Conservation (phyloP, 2,113 vertebrate genomes). For the Poecile atricapillus region DNA sequence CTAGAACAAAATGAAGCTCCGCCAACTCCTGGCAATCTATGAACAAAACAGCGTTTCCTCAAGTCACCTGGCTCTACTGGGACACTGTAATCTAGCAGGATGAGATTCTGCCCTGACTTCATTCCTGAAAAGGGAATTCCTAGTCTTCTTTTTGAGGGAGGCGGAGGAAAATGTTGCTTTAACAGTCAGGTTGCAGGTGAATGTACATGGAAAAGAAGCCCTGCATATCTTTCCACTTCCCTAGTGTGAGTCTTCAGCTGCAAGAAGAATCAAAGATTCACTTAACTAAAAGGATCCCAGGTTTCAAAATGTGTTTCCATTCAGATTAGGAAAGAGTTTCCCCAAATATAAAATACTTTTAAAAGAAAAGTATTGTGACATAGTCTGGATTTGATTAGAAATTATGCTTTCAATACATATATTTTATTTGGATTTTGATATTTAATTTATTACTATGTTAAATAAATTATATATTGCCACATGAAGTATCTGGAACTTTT, state of each 20-base stretch:
- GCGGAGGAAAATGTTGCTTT: not conserved
- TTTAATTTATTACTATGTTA: not conserved
- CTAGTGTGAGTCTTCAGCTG: not conserved
- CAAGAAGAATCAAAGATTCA: not conserved
- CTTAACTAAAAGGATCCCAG: not conserved
- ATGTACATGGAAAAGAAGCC: not conserved
- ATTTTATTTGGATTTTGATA: not conserved
- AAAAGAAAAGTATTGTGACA: not conserved
- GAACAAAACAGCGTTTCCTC: not conserved
- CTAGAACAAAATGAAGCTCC: not conserved
- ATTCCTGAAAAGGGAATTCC: not conserved
- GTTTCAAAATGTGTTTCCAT: not conserved
- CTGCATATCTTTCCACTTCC: not conserved
- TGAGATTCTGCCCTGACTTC: not conserved
- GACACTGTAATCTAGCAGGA: not conserved
- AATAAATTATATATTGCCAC: not conserved
- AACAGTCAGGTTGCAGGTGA: not conserved
- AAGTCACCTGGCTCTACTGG: not conserved
- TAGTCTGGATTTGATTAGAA: not conserved
- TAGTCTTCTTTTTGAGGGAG: not conserved
- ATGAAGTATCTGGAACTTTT: not conserved
- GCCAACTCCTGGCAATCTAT: not conserved
- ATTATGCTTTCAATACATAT: not conserved
- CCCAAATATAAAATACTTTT: not conserved
- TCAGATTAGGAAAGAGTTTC: not conserved